Evolutionary conservation across 1,140 invertebrate species (phyloP).

Genomic region (Drosophila pandora): DNA sequence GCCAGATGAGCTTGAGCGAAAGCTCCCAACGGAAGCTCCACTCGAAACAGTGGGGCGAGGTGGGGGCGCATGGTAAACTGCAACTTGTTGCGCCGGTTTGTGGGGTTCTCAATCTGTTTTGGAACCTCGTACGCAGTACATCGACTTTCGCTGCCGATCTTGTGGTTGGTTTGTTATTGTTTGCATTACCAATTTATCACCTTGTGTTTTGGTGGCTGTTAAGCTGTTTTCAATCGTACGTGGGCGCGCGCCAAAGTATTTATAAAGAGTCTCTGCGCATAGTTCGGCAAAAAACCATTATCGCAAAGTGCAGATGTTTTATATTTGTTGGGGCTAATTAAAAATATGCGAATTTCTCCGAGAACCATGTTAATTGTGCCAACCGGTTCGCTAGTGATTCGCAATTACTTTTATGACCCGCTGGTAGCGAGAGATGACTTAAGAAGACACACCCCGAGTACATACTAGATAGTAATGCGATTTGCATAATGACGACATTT

Average conservation of each 20-base stretch:
- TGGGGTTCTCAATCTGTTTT: conserved; percentile 23
- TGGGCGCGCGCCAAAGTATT: conserved; percentile 49
- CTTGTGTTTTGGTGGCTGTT: conserved; percentile 7
- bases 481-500: conserved; percentile 62
- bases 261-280: conserved; percentile 40
- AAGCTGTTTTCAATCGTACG: conserved; percentile 35
- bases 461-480: conserved; percentile 13
- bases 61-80: conserved; percentile 28
- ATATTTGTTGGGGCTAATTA: conserved; percentile 9
- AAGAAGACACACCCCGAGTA: conserved; percentile 44
- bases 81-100: conserved; percentile 74
- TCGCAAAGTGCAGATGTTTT: conserved; percentile 10
- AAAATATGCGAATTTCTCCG: conserved; percentile 1
- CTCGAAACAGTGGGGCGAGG: background rate
- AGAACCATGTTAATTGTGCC: conserved; percentile 26
- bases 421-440: conserved; percentile 28
- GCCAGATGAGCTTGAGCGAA: conserved; percentile 7
- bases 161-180: conserved; percentile 47
- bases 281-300: conserved; percentile 18
- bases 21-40: conserved; percentile 25
- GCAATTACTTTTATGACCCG: conserved; percentile 32
- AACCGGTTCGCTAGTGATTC: conserved; percentile 42
- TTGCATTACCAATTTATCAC: conserved; percentile 16
- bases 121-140: conserved; percentile 42
- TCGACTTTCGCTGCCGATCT: conserved; percentile 17